Evolutionary conservation across 2,888 invertebrate species (phyloP), one percentile per base, ranked within the genome.

Genomic region (Malachius bipustulatus): DNA sequence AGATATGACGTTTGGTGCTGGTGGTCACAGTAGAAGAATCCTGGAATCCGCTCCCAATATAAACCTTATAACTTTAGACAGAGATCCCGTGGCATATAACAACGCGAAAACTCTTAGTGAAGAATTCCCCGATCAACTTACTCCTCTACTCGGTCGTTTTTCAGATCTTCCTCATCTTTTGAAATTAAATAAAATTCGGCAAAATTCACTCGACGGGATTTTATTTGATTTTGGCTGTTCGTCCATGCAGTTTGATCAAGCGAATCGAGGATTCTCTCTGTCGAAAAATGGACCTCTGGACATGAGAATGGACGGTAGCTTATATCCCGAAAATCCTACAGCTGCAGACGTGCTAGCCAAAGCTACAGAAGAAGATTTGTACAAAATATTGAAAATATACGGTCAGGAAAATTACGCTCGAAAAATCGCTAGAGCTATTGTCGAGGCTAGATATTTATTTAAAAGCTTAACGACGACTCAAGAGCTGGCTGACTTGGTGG

Each of bases 1-100:
- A 42, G 96, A 96, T 56, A 90, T 93, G 90, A 96, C 96, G 9
- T 96, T 94, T 66, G 94, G 96, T 15, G 83, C 83, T 13, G 96
- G 96, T 4, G 94, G 94, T 1, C 96, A 96, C 56, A 76, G 85
- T 6, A 70, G 66, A 47, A 69, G 70, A 53, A 70, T 96, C 46
- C 66, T 96, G 30, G 69, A 82, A 51, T 55, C 67, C 15, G 68
- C 73, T 8, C 65, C 78, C 24, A 61, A 69, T 47, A 67, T 82
- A 11, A 79, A 68, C 55, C 65, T 94, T 2, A 74, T 82, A 52
- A 84, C 84, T 1, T 62, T 94, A 45, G 96, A 96, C 60, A 72
- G 94, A 58, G 96, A 96, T 63, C 89, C 90, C 0, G 49, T 71
- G 9, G 87, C 93, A 3, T 67, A 75, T 62, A 63, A 76, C 34